phyloP scores from a whole-genome alignment of 1,140 invertebrate species.

The Hyposmocoma kahamanoa region DNA sequence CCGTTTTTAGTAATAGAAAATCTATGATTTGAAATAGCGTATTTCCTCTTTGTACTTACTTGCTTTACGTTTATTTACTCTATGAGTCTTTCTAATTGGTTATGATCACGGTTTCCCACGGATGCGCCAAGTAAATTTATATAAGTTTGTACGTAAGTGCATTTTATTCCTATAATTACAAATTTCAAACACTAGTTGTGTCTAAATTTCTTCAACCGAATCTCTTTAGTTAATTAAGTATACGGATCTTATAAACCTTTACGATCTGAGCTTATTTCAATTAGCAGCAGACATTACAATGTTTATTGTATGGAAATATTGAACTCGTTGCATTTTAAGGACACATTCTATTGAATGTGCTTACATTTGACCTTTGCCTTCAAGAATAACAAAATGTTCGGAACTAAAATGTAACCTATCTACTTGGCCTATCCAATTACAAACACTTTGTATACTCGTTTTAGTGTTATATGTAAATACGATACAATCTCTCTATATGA shows the following conservation, averaged over 20 bases:
- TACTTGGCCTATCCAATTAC: no score
- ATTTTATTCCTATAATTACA: no score
- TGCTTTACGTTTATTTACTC: neutral
- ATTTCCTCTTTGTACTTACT: neutral
- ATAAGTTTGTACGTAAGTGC: no score
- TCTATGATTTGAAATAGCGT: slow-evolving; percentile 3
- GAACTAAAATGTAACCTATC: no score
- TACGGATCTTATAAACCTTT: neutral
- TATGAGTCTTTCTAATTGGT: neutral
- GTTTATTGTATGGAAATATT: slow-evolving; percentile 61
- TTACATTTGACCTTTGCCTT: slow-evolving; percentile 39
- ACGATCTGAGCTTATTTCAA: slow-evolving; percentile 27
- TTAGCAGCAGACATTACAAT: slow-evolving; percentile 42
- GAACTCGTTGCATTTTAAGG: slow-evolving; percentile 30
- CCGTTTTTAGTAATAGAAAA: slow-evolving; percentile 34
- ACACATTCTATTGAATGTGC: slow-evolving; percentile 19
- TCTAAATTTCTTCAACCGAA: neutral
- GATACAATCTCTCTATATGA: no score
- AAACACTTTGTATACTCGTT: no score
- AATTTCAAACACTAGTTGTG: neutral
- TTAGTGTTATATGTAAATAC: no score
- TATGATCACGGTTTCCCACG: neutral
- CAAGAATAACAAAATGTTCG: no score
- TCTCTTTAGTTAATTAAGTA: neutral
- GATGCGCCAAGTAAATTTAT: no score